Percentiles rank a stretch among this genome's conserved stretches.
Conservation (phyloP, 2,888 invertebrate species). For the Spodoptera exigua region DNA sequence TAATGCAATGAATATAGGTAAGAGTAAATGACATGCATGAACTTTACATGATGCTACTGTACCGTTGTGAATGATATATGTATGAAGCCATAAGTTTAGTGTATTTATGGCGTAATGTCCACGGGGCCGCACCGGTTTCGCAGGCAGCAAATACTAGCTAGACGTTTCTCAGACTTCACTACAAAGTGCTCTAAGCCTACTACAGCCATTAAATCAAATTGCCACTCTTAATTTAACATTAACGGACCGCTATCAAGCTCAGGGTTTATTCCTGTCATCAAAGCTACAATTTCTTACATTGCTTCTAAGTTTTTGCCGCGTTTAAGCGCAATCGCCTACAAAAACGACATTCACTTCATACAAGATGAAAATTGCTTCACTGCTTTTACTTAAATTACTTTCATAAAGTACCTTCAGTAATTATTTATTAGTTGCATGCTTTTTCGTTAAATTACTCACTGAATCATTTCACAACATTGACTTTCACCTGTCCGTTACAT, state of each 20-base stretch:
- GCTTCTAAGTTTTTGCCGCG: conserved; percentile 66
- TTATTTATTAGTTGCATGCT: conserved; percentile 58
- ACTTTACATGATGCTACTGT: conserved; percentile 54
- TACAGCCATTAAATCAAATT: conserved; percentile 75
- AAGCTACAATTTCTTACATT: conserved; percentile 72
- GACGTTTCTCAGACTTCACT: conserved; percentile 60
- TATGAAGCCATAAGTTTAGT: conserved; percentile 70
- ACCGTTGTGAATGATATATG: conserved; percentile 59
- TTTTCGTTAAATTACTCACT: conserved; percentile 60
- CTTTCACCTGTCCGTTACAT: conserved; percentile 83
- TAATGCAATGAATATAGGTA: conserved; percentile 2
- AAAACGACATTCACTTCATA: conserved; percentile 49
- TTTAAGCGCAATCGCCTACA: conserved; percentile 33
- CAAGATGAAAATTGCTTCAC: conserved; percentile 46
- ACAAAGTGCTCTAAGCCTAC: conserved; percentile 46
- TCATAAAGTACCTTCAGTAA: conserved; percentile 47
- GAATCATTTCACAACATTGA: conserved; percentile 69
- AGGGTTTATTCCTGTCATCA: conserved; percentile 59
- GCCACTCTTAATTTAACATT: conserved; percentile 70
- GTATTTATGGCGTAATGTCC: conserved; percentile 65
- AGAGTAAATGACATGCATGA: not conserved
- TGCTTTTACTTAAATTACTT: conserved; percentile 53
- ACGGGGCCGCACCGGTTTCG: conserved; percentile 58
- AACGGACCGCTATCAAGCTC: conserved; percentile 65
- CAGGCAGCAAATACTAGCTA: conserved; percentile 48